A percentile compares a stretch with the other conserved stretches of the same genome.
These are phyloP conservation scores for Dolichomitus sp. DNA, from an alignment of 2,888 invertebrate genomes.

Conservation along the genomic window DNA sequence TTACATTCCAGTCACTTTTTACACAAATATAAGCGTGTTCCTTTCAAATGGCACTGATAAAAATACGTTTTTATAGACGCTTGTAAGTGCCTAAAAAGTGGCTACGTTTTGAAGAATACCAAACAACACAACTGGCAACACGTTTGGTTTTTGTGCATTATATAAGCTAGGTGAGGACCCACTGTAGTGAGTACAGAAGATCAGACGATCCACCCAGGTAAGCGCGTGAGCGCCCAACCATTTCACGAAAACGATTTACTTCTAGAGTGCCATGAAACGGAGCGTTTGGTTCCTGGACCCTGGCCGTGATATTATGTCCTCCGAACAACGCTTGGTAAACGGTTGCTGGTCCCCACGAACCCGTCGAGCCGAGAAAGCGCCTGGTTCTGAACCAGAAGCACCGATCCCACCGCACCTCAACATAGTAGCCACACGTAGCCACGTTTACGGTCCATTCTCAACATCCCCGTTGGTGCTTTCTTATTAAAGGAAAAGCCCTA, in stretches of 20 bases:
- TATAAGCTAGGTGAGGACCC: too few species aligned
- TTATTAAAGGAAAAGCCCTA: slow-evolving; percentile 64
- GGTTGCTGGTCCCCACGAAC: slow-evolving; percentile 54
- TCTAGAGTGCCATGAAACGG: slow-evolving; percentile 63
- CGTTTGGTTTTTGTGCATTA: too few species aligned
- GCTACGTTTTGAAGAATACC: too few species aligned
- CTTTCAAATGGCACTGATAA: too few species aligned
- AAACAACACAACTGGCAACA: too few species aligned
- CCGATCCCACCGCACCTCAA: slow-evolving; percentile 46
- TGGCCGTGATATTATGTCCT: slow-evolving; percentile 68
- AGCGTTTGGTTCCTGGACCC: slow-evolving; percentile 48
- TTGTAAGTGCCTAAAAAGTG: too few species aligned
- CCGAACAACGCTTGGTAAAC: slow-evolving; percentile 63
- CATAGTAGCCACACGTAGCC: slow-evolving; percentile 55
- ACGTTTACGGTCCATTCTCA: slow-evolving; percentile 68
- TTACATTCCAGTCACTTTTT: too few species aligned
- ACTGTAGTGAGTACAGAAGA: slow-evolving; percentile 37
- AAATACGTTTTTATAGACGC: too few species aligned
- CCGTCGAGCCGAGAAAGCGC: slow-evolving; percentile 38
- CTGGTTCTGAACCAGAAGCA: slow-evolving; percentile 47
- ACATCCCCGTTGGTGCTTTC: slow-evolving; percentile 64
- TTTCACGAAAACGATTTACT: slow-evolving; percentile 71
- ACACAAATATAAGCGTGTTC: too few species aligned
- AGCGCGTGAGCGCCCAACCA: slow-evolving; percentile 36
- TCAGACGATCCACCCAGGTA: slow-evolving; percentile 41